phyloP scores from a whole-genome alignment of 2,113 vertebrate species.

The Meleagris gallopavo region DNA sequence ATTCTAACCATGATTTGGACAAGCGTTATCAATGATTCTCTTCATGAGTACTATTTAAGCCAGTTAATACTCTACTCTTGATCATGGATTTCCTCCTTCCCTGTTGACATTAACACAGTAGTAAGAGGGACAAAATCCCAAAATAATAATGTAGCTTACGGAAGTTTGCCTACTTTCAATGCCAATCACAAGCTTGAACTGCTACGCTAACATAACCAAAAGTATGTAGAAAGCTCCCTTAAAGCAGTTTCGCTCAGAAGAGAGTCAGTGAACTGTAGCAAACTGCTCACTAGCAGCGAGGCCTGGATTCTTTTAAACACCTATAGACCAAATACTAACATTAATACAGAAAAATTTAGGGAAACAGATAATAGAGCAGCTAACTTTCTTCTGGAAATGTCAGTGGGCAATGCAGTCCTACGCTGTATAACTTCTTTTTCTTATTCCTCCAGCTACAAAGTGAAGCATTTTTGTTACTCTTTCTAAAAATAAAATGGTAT shows the following conservation, averaged over 20 bases:
- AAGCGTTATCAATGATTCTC: neutral
- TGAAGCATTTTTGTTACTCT: neutral
- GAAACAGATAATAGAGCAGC: neutral
- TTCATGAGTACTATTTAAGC: neutral
- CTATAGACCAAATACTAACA: conserved; percentile 32
- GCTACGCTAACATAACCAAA: neutral
- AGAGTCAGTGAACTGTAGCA: neutral
- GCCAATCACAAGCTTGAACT: neutral
- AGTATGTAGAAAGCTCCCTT: neutral
- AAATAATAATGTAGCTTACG: neutral
- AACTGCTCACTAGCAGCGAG: neutral
- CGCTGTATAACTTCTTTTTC: neutral
- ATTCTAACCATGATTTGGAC: neutral
- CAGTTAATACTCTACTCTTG: neutral
- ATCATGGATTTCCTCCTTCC: neutral
- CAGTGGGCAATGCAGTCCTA: neutral
- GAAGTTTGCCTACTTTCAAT: neutral
- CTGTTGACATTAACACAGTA: neutral
- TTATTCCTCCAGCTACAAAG: neutral
- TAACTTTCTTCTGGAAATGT: neutral
- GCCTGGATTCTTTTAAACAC: neutral
- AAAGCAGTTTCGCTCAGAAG: neutral
- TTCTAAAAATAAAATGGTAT: neutral
- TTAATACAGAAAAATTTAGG: neutral
- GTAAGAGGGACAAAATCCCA: neutral